These are phyloP conservation scores for Apoderus coryli DNA, from an alignment of 2,888 invertebrate genomes.

Conservation along the genomic window DNA sequence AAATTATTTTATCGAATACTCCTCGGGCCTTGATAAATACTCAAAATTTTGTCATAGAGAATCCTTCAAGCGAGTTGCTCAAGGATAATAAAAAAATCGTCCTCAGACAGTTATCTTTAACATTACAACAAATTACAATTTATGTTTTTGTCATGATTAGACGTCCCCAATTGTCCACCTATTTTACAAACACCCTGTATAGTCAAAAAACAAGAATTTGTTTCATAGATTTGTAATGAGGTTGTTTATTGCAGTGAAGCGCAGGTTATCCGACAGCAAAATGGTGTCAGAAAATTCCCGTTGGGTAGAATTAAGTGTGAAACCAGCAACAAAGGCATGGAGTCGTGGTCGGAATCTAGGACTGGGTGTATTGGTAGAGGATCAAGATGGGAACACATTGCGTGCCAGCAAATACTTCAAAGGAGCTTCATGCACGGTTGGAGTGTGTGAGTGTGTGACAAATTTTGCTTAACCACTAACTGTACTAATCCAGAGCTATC, in stretches of 20 bases:
- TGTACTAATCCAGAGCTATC: constrained; percentile 16
- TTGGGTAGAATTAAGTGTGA: constrained; percentile 37
- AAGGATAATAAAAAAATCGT: no score
- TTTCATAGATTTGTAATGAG: no score
- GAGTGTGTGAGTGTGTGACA: constrained; percentile 31
- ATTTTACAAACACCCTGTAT: no score
- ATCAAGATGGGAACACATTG: constrained; percentile 39
- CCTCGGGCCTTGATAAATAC: no score
- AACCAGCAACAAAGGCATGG: constrained; percentile 33
- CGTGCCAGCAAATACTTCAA: constrained; percentile 38
- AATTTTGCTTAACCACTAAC: constrained; percentile 18
- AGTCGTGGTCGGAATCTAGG: constrained; percentile 31
- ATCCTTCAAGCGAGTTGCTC: no score
- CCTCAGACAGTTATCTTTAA: no score
- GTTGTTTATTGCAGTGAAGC: constrained; percentile 30
- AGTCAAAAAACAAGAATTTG: no score
- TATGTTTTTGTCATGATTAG: no score
- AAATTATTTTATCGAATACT: no score
- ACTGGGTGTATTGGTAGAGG: constrained; percentile 42
- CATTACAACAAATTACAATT: no score
- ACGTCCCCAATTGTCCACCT: no score
- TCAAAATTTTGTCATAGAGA: no score
- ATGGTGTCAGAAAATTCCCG: constrained; percentile 30
- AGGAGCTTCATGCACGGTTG: constrained; percentile 35
- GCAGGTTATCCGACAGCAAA: constrained; percentile 35